Base-by-base conservation (phyloP, 2,113 vertebrate species). In the Glaucidium brasilianum region DNA sequence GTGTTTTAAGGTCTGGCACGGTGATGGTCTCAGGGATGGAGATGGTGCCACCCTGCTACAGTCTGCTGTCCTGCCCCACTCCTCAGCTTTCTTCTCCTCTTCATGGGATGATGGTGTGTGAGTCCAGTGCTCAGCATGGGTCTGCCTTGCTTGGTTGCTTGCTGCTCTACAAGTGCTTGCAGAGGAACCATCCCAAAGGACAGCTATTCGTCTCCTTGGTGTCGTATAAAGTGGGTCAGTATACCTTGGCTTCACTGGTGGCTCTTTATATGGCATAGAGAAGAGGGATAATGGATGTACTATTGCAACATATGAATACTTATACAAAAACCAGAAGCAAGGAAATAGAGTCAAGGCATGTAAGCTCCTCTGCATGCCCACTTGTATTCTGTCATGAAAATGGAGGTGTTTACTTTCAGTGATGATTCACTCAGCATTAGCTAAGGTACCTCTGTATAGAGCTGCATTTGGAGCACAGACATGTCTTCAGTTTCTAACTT, bases 81-180 rank as follows among this genome's bases (percentile, higher is more conserved):
- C 43, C 55, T 74, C 85, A 85, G 39, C 68, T n/a, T 25, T 37
- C 20, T 52, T 41, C n/a, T 64, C 50, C 11, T 73, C 14, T 21
- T 11, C 26, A 17, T 15, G 80, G 41, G 25, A 7, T 12, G 41
- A 21, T 5, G 5, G 0, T 17, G 60, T 21, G 35, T 27, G 34
- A 12, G 34, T 10, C 15, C 1, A 3, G 34, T 30, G 52, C 75
- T 50, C 0, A 0, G 8, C 1, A 0, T 7, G 34, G 71, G 29
- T 18, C 55, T 75, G 16, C 23, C 66, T 78, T 0, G 0, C 47
- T 23, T 29, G 22, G 35, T 59, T 69, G 41, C 47, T 52, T 39
- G 43, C 62, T 90, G 34, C 5, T 3, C 43, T 34, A 12, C 1
- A 2, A 39, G 34, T 11, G 14, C 39, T 39, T 32, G n/a, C 2